A percentile compares a stretch with the other conserved stretches of the same genome.
Conservation (phyloP, 2,113 vertebrate genomes). For the Chelonoidis abingdonii region DNA sequence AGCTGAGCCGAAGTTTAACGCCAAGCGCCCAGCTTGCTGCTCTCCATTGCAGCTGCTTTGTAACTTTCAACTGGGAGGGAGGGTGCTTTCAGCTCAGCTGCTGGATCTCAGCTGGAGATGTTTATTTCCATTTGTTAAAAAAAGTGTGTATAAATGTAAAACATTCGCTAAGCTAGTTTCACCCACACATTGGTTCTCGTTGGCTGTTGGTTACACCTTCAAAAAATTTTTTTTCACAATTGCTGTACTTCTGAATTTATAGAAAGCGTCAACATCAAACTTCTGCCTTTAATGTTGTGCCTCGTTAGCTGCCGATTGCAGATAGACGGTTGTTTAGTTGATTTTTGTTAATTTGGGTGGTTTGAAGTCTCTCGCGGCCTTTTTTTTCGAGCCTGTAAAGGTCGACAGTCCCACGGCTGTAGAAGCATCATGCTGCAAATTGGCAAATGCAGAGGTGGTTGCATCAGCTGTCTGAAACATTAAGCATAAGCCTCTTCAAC, state of each 20-base stretch:
- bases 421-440: slow-evolving; percentile 66
- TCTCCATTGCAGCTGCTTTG: neutral
- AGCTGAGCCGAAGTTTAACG: slow-evolving; percentile 51
- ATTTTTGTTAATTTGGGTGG: slow-evolving; percentile 5
- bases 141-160: neutral
- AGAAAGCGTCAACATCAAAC: neutral
- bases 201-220: slow-evolving; percentile 22
- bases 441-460: slow-evolving; percentile 68
- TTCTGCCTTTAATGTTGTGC: neutral
- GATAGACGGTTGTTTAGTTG: neutral
- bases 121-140: neutral
- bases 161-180: neutral
- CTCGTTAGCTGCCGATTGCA: neutral
- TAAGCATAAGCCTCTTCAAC: slow-evolving; percentile 62
- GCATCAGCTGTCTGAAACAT: slow-evolving; percentile 65
- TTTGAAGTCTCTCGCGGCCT: neutral
- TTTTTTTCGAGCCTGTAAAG: slow-evolving; percentile 15
- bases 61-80: neutral
- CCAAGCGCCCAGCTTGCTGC: neutral
- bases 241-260: neutral
- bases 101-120: neutral
- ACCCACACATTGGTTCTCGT: neutral
- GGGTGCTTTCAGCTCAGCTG: neutral
- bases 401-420: slow-evolving; percentile 58
- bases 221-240: slow-evolving; percentile 26